A percentile compares a stretch with the other conserved stretches of the same genome.
Evolutionary conservation across 2,113 vertebrate species (phyloP).

Genomic region (Chelonoidis abingdonii): DNA sequence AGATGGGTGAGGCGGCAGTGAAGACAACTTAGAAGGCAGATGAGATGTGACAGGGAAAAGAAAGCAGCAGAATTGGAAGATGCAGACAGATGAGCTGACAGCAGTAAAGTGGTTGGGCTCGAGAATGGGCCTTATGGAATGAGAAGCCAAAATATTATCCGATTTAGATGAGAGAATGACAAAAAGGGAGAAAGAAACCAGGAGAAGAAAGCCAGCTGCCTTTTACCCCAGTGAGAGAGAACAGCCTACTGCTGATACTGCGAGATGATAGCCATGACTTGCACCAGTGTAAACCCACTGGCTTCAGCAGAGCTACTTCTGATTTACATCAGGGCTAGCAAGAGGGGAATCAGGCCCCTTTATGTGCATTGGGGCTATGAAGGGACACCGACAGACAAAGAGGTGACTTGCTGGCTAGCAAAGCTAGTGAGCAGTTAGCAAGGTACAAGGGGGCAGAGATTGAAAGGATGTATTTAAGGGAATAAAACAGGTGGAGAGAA

Average conservation of each 20-base stretch:
- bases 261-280: background rate
- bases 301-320: background rate
- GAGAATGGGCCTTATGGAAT: background rate
- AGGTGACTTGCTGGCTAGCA: background rate
- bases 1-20: background rate
- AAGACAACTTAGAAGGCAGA: background rate
- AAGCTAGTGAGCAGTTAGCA: too few relatives aligned
- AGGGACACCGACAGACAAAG: background rate
- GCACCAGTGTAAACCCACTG: background rate
- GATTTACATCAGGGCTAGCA: background rate
- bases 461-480: background rate
- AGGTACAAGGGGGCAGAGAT: background rate
- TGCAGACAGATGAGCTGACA: slow-evolving; percentile 39
- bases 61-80: background rate
- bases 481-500: background rate
- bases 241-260: background rate
- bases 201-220: background rate
- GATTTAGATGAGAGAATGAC: slow-evolving; percentile 1
- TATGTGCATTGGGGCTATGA: too few relatives aligned
- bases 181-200: background rate
- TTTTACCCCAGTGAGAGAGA: background rate
- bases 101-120: background rate
- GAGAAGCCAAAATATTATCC: background rate
- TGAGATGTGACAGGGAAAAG: background rate
- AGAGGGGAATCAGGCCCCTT: background rate